Base-by-base conservation (phyloP, 2,888 invertebrate genomes). In the Mythimna pallens region DNA sequence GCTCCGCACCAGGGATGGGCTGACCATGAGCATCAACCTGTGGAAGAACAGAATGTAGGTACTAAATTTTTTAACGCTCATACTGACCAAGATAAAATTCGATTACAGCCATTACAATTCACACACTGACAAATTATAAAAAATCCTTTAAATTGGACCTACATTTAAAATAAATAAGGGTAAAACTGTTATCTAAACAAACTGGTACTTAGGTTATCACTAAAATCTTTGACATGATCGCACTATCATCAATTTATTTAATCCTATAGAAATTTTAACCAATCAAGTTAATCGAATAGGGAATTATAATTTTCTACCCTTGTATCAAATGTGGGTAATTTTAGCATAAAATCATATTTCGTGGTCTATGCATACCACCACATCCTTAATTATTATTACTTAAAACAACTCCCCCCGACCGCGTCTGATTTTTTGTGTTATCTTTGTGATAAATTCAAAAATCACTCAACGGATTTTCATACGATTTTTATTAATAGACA, bases 21-120 rank as follows among this genome's bases (percentile, higher is more conserved):
- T 92, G 92, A 14, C 95, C 95, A 72, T 95, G 92, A 17, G 92
- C 92, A 82, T 94, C 95, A 74, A 96, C 91, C 96, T 96, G 81
- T 77, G 80, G 52, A 47, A 65, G 43, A 57, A 71, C 3, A 20
- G 2, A 25, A 40, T 12, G 5, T 36, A 22, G 22, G 8, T 22
- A 22, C 3, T 22, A n/a, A 36, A 7, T 61, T 40, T 20, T 40
- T 36, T 40, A 2, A 14, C 8, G 8, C 50, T n/a, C 2, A 52
- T n/a, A 67, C 10, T n/a, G 0, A 54, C 17, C 5, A 22, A 34
- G 12, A 8, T 20, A 8, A 12, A 22, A 20, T 22, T 63, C 12
- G 22, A 36, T 47, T 10, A 47, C 9, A 50, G 22, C 5, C 43
- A 43, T 43, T 30, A 66, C n/a, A 14, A 7, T 8, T 47, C 17